Evolutionary conservation across 2,797 vertebrate species (phyloP).

Genomic region (Tragopan temminckii): DNA sequence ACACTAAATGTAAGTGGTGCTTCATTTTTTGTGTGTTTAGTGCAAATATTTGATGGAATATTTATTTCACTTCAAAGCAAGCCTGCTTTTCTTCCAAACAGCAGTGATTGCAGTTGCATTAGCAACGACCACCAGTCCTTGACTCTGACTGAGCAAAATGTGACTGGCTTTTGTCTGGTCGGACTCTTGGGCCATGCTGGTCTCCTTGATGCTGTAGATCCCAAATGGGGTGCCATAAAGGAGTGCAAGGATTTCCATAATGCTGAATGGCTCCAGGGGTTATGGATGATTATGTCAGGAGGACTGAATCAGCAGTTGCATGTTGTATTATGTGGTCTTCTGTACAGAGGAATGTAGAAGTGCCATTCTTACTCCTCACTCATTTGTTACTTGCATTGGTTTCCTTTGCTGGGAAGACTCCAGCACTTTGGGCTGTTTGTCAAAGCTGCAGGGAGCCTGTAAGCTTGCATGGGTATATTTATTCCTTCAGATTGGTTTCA

Average conservation of each 20-base stretch:
- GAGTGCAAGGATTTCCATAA: neutral
- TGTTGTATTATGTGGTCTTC: fast-evolving
- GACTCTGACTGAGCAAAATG: fast-evolving
- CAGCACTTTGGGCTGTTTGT: neutral
- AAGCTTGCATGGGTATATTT: neutral
- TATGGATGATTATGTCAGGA: neutral
- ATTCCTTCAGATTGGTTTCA: neutral
- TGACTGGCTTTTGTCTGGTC: neutral
- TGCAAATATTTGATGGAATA: neutral
- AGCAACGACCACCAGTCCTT: neutral
- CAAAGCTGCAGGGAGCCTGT: neutral
- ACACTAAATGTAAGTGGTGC: neutral
- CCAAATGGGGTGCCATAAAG: neutral
- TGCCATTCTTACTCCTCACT: neutral
- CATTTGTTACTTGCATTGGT: neutral
- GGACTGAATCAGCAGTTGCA: neutral
- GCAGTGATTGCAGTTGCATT: neutral
- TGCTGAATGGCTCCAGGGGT: fast-evolving
- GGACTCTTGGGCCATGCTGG: too few species aligned
- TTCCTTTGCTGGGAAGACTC: neutral
- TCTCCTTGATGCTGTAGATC: neutral
- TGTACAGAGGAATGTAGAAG: neutral
- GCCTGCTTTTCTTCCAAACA: neutral
- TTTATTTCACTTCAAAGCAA: neutral
- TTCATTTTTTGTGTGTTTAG: neutral